These are phyloP conservation scores for Adelges cooleyi DNA, from an alignment of 1,140 invertebrate species.

Conservation along the genomic window DNA sequence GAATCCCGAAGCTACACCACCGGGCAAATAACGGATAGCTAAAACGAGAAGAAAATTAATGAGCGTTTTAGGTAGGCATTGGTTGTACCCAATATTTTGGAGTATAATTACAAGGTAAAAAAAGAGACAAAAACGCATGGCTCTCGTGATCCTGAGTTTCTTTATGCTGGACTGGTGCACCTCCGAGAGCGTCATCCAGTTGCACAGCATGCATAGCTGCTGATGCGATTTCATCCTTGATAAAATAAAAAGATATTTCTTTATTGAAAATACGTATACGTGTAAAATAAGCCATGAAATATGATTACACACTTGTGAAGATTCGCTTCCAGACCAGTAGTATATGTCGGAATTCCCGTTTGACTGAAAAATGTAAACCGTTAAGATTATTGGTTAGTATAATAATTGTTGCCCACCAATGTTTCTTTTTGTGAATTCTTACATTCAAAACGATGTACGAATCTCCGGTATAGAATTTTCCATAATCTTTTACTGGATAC, in stretches of 20 bases:
- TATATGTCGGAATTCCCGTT: slow-evolving; percentile 68
- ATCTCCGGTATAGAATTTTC: slow-evolving; percentile 81
- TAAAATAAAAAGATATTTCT: neutral
- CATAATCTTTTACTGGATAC: slow-evolving; percentile 62
- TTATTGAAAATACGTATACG: neutral
- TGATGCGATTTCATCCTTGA: slow-evolving; percentile 68
- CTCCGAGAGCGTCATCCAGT: slow-evolving; percentile 71
- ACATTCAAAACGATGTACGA: slow-evolving; percentile 81
- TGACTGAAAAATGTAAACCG: slow-evolving; percentile 42
- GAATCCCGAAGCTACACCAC: slow-evolving; percentile 73
- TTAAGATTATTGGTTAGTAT: slow-evolving; percentile 20
- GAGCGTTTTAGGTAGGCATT: too few species aligned
- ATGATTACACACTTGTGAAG: slow-evolving; percentile 49
- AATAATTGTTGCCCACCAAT: neutral
- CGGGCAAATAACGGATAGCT: slow-evolving; percentile 63
- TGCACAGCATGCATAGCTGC: slow-evolving; percentile 78
- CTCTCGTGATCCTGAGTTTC: slow-evolving; percentile 79
- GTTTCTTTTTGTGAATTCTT: too few species aligned
- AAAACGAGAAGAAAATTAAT: slow-evolving; percentile 10
- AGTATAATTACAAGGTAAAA: slow-evolving; percentile 51
- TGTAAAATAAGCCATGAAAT: neutral
- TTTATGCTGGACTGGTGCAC: slow-evolving; percentile 74
- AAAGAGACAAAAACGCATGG: slow-evolving; percentile 64
- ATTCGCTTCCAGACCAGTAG: slow-evolving; percentile 78
- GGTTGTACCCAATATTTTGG: too few species aligned